phyloP scores from a whole-genome alignment of 2,888 invertebrate species.

The Cotesia congregata region DNA sequence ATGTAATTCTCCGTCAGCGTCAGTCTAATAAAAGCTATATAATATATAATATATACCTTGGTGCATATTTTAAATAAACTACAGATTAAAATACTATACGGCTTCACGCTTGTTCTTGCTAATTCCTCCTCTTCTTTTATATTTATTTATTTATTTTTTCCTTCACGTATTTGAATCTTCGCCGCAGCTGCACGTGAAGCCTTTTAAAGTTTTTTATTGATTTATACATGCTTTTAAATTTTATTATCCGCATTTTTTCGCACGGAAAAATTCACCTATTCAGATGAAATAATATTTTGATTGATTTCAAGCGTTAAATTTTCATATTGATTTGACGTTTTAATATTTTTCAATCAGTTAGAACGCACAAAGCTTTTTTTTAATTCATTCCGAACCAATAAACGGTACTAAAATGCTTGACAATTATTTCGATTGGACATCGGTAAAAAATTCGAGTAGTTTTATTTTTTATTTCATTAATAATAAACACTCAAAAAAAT shows the following conservation, averaged over 20 bases:
- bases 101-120: background rate
- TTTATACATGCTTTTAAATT: background rate
- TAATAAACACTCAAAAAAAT: no score
- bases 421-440: no score
- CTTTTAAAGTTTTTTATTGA: background rate
- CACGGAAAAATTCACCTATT: background rate
- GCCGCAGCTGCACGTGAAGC: background rate
- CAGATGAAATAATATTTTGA: background rate
- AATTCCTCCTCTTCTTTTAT: background rate
- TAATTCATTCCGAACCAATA: no score
- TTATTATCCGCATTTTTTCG: background rate
- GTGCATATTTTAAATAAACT: background rate
- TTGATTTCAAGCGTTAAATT: background rate
- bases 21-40: background rate
- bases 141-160: background rate
- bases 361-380: background rate
- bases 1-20: background rate
- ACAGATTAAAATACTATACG: background rate
- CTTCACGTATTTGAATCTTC: background rate
- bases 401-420: no score
- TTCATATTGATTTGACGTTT: background rate
- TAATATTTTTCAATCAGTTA: background rate
- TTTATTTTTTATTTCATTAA: no score
- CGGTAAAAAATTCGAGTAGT: no score
- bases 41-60: background rate